Evolutionary conservation across 2,888 invertebrate genomes (phyloP).

Genomic region (Leptinotarsa rubiginosa): DNA sequence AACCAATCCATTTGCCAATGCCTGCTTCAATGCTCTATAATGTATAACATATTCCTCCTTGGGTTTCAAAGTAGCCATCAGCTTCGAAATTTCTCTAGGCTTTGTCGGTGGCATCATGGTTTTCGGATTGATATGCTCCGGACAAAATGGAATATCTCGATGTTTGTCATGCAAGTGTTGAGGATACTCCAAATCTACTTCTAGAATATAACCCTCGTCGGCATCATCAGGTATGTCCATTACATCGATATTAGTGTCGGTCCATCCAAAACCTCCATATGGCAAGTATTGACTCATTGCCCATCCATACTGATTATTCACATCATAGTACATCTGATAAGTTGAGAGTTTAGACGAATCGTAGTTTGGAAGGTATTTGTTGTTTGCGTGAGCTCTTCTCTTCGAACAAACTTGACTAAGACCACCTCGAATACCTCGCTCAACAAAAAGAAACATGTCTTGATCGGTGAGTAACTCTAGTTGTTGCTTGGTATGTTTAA

Average conservation of each 20-base stretch:
- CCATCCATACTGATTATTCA: conserved; percentile 47
- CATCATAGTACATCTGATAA: conserved; percentile 50
- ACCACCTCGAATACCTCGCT: conserved; percentile 27
- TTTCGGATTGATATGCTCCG: conserved; percentile 26
- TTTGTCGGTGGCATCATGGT: conserved; percentile 12
- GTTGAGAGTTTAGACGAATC: conserved; percentile 47
- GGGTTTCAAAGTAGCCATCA: conserved; percentile 16
- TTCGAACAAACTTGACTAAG: conserved; percentile 31
- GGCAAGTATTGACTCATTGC: conserved; percentile 53
- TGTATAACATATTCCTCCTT: background rate
- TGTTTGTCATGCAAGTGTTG: conserved; percentile 57
- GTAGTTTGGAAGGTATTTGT: conserved; percentile 56
- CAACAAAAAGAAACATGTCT: conserved; percentile 51
- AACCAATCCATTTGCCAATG: conserved; percentile 45
- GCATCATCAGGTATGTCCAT: conserved; percentile 36
- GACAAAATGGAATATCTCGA: conserved; percentile 37
- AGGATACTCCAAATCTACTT: conserved; percentile 65
- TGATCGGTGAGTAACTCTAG: conserved; percentile 58
- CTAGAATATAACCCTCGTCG: conserved; percentile 54
- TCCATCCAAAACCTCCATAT: conserved; percentile 34
- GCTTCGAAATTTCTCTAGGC: conserved; percentile 7
- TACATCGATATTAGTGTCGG: conserved; percentile 33
- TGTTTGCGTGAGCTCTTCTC: conserved; percentile 38
- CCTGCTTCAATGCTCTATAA: conserved; percentile 50
- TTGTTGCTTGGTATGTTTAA: conserved; percentile 55